Evolutionary conservation across 2,888 invertebrate species (phyloP).

Genomic region (Ochropleura leucogaster): DNA sequence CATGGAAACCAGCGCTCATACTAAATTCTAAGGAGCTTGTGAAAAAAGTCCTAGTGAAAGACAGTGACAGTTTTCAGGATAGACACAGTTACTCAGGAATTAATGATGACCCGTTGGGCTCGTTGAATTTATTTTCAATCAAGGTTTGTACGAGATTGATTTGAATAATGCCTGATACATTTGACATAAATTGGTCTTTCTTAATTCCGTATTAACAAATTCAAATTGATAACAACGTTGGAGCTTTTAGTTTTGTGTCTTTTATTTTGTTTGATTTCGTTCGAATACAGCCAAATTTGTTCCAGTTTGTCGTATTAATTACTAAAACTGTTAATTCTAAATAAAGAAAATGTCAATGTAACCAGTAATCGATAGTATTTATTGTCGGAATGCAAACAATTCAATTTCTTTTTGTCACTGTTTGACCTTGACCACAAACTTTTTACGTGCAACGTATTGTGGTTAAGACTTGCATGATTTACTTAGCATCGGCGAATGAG

Average conservation of each 20-base stretch:
- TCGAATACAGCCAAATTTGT: no score
- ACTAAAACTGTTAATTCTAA: background rate
- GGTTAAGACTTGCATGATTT: background rate
- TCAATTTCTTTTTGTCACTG: background rate
- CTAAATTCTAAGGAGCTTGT: slow-evolving; percentile 80
- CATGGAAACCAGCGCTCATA: slow-evolving; percentile 76
- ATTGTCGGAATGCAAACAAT: background rate
- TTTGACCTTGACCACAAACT: background rate
- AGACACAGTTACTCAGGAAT: slow-evolving; percentile 73
- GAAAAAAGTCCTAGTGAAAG: slow-evolving; percentile 75
- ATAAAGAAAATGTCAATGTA: background rate
- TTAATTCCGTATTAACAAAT: slow-evolving; percentile 11
- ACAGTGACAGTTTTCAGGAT: slow-evolving; percentile 78
- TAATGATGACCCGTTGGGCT: slow-evolving; percentile 77
- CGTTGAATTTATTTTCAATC: slow-evolving; percentile 80
- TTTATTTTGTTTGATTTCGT: no score
- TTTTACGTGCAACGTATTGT: background rate
- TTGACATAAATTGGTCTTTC: background rate
- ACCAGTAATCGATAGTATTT: background rate
- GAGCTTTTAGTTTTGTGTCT: no score
- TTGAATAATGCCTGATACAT: background rate
- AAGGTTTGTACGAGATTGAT: slow-evolving; percentile 70
- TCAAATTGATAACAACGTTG: slow-evolving; percentile 7
- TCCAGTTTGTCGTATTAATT: no score
- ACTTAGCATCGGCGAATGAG: background rate